phyloP scores from a whole-genome alignment of 2,113 vertebrate species.

The Ivindomyrus marchei region DNA sequence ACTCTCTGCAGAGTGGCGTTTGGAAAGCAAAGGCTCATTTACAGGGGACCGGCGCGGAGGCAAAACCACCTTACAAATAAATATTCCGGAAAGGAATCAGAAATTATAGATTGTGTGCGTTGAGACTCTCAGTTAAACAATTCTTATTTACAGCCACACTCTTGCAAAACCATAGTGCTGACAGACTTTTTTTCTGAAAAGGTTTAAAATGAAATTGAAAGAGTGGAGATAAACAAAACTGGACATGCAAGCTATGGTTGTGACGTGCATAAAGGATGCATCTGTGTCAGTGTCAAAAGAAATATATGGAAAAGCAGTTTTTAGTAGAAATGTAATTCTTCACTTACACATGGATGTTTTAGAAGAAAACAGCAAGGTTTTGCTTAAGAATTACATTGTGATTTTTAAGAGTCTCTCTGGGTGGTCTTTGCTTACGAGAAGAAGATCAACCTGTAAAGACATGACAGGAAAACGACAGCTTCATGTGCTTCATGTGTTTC shows the following conservation, averaged over 20 bases:
- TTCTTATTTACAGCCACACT: conserved; percentile 12
- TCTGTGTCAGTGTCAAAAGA: background rate
- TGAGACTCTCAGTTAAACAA: background rate
- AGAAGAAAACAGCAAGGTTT: background rate
- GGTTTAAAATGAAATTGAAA: background rate
- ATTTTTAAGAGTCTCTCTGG: background rate
- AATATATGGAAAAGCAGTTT: background rate
- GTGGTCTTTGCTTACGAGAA: background rate
- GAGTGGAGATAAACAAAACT: background rate
- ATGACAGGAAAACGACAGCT: background rate
- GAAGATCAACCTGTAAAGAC: background rate
- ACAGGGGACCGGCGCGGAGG: background rate
- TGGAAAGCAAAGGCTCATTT: background rate
- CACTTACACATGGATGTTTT: background rate
- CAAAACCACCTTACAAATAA: background rate
- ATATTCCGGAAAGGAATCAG: background rate
- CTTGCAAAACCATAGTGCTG: conserved; percentile 2
- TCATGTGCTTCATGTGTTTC: background rate
- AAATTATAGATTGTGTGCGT: conserved; percentile 4
- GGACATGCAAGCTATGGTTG: conserved; percentile 4
- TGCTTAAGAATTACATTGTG: background rate
- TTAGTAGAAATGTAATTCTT: background rate
- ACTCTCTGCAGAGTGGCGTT: conserved; percentile 2
- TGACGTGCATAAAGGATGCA: background rate
- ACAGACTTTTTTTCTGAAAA: background rate